phyloP scores from a whole-genome alignment of 2,888 invertebrate genomes.

The Ophonus ardosiacus region DNA sequence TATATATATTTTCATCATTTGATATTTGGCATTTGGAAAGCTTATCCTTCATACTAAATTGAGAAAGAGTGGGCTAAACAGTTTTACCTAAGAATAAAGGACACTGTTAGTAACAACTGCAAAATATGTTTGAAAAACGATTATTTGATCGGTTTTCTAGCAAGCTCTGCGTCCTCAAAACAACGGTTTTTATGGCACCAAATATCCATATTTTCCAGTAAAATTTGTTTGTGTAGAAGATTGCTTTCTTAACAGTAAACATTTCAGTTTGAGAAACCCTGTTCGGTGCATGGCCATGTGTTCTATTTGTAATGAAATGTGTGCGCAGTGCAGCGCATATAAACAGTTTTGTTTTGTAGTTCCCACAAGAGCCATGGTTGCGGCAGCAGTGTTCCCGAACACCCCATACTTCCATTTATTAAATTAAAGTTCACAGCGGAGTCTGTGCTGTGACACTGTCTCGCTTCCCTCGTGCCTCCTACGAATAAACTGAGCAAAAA shows the following conservation, averaged over 20 bases:
- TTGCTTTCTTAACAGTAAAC: background rate
- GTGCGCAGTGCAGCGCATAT: slow-evolving; percentile 56
- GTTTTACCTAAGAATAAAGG: no score
- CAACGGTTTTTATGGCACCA: background rate
- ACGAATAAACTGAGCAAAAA: slow-evolving; percentile 52
- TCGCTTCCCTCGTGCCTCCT: slow-evolving; percentile 20
- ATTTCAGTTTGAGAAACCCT: background rate
- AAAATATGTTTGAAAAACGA: background rate
- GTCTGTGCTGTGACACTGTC: background rate
- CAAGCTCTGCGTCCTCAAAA: background rate
- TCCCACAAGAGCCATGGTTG: slow-evolving; percentile 56
- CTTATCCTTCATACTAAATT: no score
- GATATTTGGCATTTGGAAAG: no score
- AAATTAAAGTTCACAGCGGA: slow-evolving; percentile 50
- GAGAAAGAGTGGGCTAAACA: no score
- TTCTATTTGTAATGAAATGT: slow-evolving; percentile 61
- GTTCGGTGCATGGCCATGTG: slow-evolving; percentile 18
- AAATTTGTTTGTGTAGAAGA: background rate
- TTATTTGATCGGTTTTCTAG: background rate
- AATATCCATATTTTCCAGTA: background rate
- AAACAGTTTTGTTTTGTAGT: slow-evolving; percentile 62
- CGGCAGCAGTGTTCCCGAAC: slow-evolving; percentile 45
- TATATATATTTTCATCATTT: no score
- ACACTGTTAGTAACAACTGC: background rate
- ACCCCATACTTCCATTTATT: slow-evolving; percentile 59